phyloP scores from a whole-genome alignment of 2,797 vertebrate species.

The Crenuchus spilurus region DNA sequence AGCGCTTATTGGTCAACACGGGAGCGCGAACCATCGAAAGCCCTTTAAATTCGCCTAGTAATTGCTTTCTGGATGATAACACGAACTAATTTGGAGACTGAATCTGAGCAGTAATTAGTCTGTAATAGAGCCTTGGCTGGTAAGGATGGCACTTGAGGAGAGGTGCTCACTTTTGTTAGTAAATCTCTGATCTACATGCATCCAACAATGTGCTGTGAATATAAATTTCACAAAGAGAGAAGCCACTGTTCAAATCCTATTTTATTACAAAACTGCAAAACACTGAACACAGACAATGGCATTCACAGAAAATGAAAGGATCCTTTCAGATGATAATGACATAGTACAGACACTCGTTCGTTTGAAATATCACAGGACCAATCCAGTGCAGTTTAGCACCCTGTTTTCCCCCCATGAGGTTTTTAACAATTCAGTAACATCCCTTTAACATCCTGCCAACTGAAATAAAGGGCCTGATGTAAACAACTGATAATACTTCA shows the following conservation, averaged over 20 bases:
- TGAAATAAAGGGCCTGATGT: constrained; percentile 8
- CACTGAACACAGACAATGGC: constrained; percentile 12
- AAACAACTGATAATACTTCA: neutral
- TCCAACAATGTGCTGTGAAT: constrained; percentile 23
- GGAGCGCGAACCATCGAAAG: neutral
- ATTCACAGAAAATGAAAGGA: constrained; percentile 27
- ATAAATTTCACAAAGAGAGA: constrained; percentile 9
- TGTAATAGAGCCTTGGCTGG: constrained; percentile 12
- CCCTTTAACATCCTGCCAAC: neutral
- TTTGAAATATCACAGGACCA: constrained; percentile 36
- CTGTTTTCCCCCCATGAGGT: neutral
- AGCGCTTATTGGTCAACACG: neutral
- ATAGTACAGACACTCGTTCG: constrained; percentile 17
- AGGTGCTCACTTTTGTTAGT: constrained; percentile 12
- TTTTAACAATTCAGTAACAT: constrained; percentile 8
- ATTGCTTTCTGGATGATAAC: neutral
- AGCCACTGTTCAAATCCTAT: constrained; percentile 14
- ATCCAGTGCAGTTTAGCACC: constrained; percentile 42
- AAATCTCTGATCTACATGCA: constrained; percentile 22
- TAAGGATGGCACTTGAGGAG: constrained; percentile 13
- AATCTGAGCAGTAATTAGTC: constrained; percentile 35
- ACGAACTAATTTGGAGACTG: neutral
- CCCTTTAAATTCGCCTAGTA: neutral
- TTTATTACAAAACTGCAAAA: constrained; percentile 44
- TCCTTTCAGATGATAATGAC: constrained; percentile 14